Conservation (phyloP, 1,140 invertebrate genomes). For the Tribolium castaneum region DNA sequence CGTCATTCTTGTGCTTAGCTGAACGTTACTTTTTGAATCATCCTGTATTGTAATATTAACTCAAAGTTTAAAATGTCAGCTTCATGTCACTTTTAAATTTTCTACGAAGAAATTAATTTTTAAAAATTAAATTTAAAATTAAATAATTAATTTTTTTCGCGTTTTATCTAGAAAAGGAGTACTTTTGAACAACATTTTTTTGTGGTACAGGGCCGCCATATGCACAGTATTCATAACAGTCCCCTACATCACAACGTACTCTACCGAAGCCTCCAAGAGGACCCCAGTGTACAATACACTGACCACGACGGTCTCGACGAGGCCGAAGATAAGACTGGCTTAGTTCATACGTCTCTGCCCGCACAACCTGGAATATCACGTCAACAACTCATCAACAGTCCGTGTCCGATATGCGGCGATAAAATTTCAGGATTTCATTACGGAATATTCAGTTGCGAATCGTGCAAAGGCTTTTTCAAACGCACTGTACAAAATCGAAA, state of each 20-base stretch:
- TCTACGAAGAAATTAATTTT: no score
- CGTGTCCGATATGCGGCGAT: constrained; percentile 95
- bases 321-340: constrained; percentile 61
- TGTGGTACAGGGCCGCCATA: constrained; percentile 59
- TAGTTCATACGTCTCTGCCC: constrained; percentile 66
- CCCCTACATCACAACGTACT: constrained; percentile 67
- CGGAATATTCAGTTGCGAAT: constrained; percentile 97
- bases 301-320: constrained; percentile 58
- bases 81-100: no score
- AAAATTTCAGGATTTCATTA: constrained; percentile 96
- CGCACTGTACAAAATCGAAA: constrained; percentile 97
- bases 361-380: constrained; percentile 84
- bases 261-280: constrained; percentile 64
- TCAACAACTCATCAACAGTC: constrained; percentile 78
- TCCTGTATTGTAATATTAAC: no score
- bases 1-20: no score
- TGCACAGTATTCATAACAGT: constrained; percentile 65
- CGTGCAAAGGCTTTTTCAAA: constrained; percentile 98
- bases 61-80: no score
- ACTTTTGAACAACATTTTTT: no score
- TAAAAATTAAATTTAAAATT: no score
- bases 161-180: no score
- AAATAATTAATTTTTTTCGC: no score
- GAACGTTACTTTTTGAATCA: no score
- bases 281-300: constrained; percentile 53